Evolutionary conservation across 2,797 vertebrate genomes (phyloP).

Genomic region (Hylomyscus alleni): DNA sequence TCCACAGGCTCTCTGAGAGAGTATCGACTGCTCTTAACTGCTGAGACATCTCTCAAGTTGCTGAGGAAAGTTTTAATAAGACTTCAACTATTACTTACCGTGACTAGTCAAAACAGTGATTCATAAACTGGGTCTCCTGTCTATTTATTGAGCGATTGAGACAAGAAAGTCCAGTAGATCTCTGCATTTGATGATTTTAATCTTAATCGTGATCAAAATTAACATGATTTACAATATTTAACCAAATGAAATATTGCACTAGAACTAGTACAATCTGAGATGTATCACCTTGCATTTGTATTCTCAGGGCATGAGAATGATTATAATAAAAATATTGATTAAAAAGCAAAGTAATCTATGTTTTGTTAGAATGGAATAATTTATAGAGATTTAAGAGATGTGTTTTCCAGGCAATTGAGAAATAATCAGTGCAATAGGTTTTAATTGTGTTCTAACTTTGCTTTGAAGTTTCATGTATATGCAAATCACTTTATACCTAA

Average conservation of each 20-base stretch:
- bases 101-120: background rate
- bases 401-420: constrained; percentile 23
- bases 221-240: background rate
- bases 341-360: constrained; percentile 17
- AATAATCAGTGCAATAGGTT: background rate
- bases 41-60: background rate
- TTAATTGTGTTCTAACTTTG: constrained; percentile 1
- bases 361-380: background rate
- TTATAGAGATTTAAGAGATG: background rate
- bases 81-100: background rate
- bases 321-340: background rate
- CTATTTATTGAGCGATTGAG: background rate
- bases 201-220: background rate
- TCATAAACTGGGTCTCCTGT: background rate
- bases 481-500: background rate
- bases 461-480: background rate
- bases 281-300: background rate
- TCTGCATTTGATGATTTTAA: background rate
- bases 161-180: background rate
- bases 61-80: background rate
- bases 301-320: background rate
- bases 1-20: background rate
- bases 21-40: background rate
- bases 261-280: background rate
- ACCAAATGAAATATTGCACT: constrained; percentile 42